These are phyloP conservation scores for Lordiphosa stackelbergi DNA, from an alignment of 1,140 invertebrate species.

Conservation along the genomic window DNA sequence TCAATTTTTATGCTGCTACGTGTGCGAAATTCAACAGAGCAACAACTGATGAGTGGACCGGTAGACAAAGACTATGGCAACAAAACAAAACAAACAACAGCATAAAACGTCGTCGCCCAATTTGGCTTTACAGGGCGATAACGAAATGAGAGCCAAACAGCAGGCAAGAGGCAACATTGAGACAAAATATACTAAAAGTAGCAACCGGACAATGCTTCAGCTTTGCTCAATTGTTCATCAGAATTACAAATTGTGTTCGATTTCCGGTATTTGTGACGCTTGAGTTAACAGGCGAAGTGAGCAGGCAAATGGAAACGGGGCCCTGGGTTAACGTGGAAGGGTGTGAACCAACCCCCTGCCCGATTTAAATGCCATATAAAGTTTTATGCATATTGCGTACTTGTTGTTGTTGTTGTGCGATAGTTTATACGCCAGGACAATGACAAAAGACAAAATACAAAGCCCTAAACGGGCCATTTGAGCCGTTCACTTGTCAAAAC, in stretches of 20 bases:
- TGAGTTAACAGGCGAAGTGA: constrained; percentile 70
- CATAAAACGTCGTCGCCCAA: constrained; percentile 66
- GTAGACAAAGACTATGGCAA: constrained; percentile 20
- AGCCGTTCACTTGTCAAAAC: constrained; percentile 64
- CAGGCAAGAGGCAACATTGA: constrained; percentile 15
- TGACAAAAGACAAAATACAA: constrained; percentile 25
- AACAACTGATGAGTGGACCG: constrained; percentile 65
- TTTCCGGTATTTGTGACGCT: constrained; percentile 76
- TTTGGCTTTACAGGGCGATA: constrained; percentile 68
- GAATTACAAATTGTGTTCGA: constrained; percentile 77
- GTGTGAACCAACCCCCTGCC: constrained; percentile 26
- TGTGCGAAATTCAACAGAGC: constrained; percentile 69
- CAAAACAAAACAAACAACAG: constrained; percentile 18
- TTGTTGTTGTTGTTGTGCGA: constrained; percentile 41
- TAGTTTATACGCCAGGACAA: constrained; percentile 35
- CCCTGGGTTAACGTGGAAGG: constrained; percentile 17
- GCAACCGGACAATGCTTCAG: constrained; percentile 41
- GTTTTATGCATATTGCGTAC: constrained; percentile 69
- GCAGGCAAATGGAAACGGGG: constrained; percentile 34
- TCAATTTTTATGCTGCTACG: constrained; percentile 75
- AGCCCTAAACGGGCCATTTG: constrained; percentile 50
- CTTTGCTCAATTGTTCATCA: constrained; percentile 71
- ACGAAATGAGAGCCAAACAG: constrained; percentile 59
- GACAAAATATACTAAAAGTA: constrained; percentile 47
- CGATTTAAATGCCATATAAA: constrained; percentile 73